Conservation (phyloP, 2,888 invertebrate genomes). For the Melipona bicolor region DNA sequence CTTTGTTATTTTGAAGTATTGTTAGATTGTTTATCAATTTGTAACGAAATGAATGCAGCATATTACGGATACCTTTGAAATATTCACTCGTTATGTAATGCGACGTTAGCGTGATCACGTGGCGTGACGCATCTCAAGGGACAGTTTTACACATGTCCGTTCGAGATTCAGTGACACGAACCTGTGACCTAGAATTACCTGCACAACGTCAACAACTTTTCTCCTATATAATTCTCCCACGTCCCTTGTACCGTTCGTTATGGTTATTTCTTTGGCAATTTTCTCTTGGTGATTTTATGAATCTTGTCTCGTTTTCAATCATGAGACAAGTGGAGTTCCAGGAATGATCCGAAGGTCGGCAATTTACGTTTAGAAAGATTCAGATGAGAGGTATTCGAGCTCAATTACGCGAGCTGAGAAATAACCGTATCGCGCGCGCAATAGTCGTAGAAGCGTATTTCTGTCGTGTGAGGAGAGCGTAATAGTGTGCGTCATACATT, state of each 20-base stretch:
- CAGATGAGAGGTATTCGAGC: slow-evolving; percentile 33
- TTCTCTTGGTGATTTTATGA: not conserved
- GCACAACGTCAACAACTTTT: too few species aligned
- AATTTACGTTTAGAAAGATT: not conserved
- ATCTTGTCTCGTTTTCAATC: not conserved
- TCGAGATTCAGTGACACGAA: slow-evolving; percentile 21
- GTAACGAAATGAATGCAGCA: slow-evolving; percentile 27
- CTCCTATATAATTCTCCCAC: too few species aligned
- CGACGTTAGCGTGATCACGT: slow-evolving; percentile 51
- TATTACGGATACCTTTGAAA: not conserved
- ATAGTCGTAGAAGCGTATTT: slow-evolving; percentile 3
- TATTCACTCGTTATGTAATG: slow-evolving; percentile 34
- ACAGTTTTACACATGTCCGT: slow-evolving; percentile 35
- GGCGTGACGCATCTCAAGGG: slow-evolving; percentile 37
- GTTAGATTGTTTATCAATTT: slow-evolving; percentile 7
- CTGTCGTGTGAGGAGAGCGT: not conserved
- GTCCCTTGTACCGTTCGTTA: not conserved
- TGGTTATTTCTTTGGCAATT: not conserved
- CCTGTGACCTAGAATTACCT: not conserved
- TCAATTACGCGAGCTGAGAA: slow-evolving; percentile 14
- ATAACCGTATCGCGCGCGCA: not conserved
- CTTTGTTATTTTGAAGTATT: not conserved
- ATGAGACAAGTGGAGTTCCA: not conserved
- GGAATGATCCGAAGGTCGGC: not conserved
- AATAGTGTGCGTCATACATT: slow-evolving; percentile 37